phyloP scores from a whole-genome alignment of 1,140 invertebrate species.

The Drosophila pectinifera region DNA sequence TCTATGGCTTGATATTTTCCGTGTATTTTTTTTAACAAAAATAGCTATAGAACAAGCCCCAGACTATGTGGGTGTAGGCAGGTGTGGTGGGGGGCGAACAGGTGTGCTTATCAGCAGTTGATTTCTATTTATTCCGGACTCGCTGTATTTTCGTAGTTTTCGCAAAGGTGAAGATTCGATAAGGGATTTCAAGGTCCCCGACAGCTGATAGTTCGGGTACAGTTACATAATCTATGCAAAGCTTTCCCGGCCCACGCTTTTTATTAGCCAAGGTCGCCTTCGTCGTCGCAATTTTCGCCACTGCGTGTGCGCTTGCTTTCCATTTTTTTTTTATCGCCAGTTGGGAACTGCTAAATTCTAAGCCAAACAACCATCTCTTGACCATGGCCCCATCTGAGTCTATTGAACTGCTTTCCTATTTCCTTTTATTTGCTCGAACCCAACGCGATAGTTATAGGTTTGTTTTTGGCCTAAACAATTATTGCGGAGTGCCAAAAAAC shows the following conservation, averaged over 20 bases:
- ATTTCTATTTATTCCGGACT: slow-evolving; percentile 54
- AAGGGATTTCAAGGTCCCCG: slow-evolving; percentile 74
- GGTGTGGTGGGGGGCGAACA: neutral
- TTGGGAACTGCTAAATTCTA: slow-evolving; percentile 43
- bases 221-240: slow-evolving; percentile 65
- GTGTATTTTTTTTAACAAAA: slow-evolving; percentile 4
- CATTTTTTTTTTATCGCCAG: slow-evolving; percentile 24
- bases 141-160: slow-evolving; percentile 70
- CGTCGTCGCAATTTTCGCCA: slow-evolving; percentile 42
- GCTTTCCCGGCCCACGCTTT: slow-evolving; percentile 49
- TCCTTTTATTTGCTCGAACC: no score
- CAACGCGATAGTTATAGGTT: slow-evolving; percentile 34
- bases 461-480: slow-evolving; percentile 41
- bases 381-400: slow-evolving; percentile 51
- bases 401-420: slow-evolving; percentile 53
- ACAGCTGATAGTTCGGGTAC: slow-evolving; percentile 49
- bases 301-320: neutral
- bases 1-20: neutral
- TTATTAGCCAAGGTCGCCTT: slow-evolving; percentile 78
- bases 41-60: slow-evolving; percentile 22
- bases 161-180: slow-evolving; percentile 82
- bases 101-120: slow-evolving; percentile 39
- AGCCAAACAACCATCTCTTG: slow-evolving; percentile 43
- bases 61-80: neutral
- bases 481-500: slow-evolving; percentile 19